Percentiles rank a stretch among this genome's conserved stretches.
phyloP scores from a whole-genome alignment of 2,888 invertebrate species.

The Parnassius glacialis region DNA sequence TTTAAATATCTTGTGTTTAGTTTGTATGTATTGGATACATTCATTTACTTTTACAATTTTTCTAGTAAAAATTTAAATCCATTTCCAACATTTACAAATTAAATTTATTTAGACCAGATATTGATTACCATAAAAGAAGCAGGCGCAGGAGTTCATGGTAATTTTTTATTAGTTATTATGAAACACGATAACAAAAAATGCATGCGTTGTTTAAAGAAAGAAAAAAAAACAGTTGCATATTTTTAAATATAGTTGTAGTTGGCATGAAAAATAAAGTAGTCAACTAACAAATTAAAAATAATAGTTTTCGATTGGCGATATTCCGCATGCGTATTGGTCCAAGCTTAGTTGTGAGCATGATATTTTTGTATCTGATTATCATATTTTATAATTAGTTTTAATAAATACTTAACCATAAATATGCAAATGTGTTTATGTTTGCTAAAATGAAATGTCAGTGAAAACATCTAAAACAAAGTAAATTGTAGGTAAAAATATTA shows the following conservation, averaged over 20 bases:
- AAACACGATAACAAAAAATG: constrained; percentile 13
- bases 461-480: too few species aligned
- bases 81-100: neutral
- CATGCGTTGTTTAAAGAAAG: constrained; percentile 19
- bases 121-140: constrained; percentile 10
- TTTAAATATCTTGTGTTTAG: too few species aligned
- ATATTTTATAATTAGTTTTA: neutral
- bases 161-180: constrained; percentile 1
- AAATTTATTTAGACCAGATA: neutral
- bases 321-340: constrained; percentile 20
- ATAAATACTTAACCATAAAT: too few species aligned
- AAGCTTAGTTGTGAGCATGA: constrained; percentile 24
- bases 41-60: too few species aligned
- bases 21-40: too few species aligned
- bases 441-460: too few species aligned
- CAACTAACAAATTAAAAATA: constrained; percentile 18
- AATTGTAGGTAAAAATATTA: too few species aligned
- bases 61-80: too few species aligned
- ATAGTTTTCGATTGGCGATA: constrained; percentile 4
- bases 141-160: constrained; percentile 16
- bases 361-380: neutral
- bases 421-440: too few species aligned
- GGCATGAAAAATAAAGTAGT: constrained; percentile 23
- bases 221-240: too few species aligned
- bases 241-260: constrained; percentile 19